phyloP scores from a whole-genome alignment of 1,140 invertebrate species.

The Leguminivora glycinivorella region DNA sequence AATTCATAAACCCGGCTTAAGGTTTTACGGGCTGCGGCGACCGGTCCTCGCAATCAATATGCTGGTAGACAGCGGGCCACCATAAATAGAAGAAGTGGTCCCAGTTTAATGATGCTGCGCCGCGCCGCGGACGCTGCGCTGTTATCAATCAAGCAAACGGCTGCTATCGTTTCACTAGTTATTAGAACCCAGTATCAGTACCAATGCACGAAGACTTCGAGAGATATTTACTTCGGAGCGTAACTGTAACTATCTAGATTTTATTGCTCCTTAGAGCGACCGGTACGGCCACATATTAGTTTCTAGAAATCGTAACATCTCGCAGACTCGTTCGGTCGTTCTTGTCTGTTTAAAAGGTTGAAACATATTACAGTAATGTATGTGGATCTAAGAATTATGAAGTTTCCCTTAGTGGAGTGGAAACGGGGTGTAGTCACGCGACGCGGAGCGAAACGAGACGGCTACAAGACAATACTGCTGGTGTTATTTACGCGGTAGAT shows the following conservation, averaged over 20 bases:
- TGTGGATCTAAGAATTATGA: conserved; percentile 51
- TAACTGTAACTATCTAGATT: conserved; percentile 38
- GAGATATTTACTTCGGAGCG: conserved; percentile 40
- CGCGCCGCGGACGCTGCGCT: conserved; percentile 50
- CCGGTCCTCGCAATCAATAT: conserved; percentile 65
- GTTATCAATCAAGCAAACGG: conserved; percentile 64
- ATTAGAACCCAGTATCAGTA: conserved; percentile 41
- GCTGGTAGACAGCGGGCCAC: conserved; percentile 57
- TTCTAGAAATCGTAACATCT: conserved; percentile 37
- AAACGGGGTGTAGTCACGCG: conserved; percentile 67
- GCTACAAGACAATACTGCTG: conserved; percentile 56
- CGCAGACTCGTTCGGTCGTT: conserved; percentile 23
- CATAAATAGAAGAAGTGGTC: conserved; percentile 68
- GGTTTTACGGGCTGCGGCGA: conserved; percentile 41
- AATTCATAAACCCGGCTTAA: conserved; percentile 52
- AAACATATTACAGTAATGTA: conserved; percentile 39
- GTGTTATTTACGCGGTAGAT: conserved; percentile 58
- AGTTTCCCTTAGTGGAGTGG: conserved; percentile 56
- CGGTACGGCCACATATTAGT: conserved; percentile 38
- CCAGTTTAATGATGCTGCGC: conserved; percentile 59
- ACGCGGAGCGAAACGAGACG: conserved; percentile 55
- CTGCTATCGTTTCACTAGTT: conserved; percentile 49
- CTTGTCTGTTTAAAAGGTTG: conserved; percentile 33
- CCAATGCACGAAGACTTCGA: conserved; percentile 28
- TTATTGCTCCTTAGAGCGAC: conserved; percentile 35